A percentile compares a stretch with the other conserved stretches of the same genome.
Evolutionary conservation across 2,888 invertebrate genomes (phyloP).

Genomic region (Diarsia mendica): DNA sequence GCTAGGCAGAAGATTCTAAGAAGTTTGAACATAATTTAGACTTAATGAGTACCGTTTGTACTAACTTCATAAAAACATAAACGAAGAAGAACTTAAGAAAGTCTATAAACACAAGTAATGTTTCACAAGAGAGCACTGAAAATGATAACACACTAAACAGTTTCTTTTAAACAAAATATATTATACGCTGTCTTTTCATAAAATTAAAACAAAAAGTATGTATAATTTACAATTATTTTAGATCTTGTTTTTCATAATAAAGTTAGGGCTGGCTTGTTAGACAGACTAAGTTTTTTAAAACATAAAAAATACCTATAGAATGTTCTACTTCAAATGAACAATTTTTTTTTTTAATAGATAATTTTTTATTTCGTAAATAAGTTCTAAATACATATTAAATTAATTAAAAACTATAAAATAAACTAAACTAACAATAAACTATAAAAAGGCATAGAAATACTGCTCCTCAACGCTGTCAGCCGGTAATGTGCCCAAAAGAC

Average conservation of each 20-base stretch:
- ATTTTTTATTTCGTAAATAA: too few relatives aligned
- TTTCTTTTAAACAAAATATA: constrained; percentile 14
- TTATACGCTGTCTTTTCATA: background rate
- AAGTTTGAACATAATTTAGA: constrained; percentile 13
- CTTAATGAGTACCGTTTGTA: background rate
- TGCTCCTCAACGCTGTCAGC: too few relatives aligned
- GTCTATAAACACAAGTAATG: constrained; percentile 35
- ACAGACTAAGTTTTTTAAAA: background rate
- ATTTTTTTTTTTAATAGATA: too few relatives aligned
- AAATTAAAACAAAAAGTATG: background rate
- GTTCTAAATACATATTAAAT: too few relatives aligned
- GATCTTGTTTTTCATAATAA: background rate
- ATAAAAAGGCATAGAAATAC: too few relatives aligned
- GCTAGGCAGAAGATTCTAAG: too few relatives aligned
- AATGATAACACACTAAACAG: constrained; percentile 32
- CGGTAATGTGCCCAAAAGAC: too few relatives aligned
- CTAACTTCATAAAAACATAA: constrained; percentile 30
- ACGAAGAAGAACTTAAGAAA: constrained; percentile 23
- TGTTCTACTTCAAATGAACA: too few relatives aligned
- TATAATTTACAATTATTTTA: background rate
- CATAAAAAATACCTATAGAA: too few relatives aligned
- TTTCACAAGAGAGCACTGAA: constrained; percentile 36
- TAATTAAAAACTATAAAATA: too few relatives aligned
- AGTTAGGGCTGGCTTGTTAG: background rate
- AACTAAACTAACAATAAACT: too few relatives aligned